phyloP scores from a whole-genome alignment of 1,140 invertebrate species.

The Microplitis demolitor region DNA sequence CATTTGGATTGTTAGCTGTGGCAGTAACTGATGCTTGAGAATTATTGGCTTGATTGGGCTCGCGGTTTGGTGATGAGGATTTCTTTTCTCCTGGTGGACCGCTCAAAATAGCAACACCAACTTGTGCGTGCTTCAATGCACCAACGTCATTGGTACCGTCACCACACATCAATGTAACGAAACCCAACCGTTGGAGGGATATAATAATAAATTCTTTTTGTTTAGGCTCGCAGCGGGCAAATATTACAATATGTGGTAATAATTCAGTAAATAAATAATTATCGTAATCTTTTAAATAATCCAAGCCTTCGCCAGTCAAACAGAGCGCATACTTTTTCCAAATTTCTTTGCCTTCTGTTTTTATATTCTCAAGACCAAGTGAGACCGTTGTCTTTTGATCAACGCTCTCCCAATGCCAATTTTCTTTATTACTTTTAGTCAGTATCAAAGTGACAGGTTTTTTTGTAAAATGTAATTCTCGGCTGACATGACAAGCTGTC shows the following conservation, averaged over 20 bases:
- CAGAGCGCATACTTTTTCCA: constrained; percentile 84
- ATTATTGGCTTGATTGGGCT: constrained; percentile 32
- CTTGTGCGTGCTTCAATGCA: constrained; percentile 98
- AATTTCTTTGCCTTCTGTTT: constrained; percentile 61
- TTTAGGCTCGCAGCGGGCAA: constrained; percentile 93
- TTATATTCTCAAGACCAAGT: constrained; percentile 60
- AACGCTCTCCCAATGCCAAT: constrained; percentile 84
- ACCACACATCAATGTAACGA: constrained; percentile 97
- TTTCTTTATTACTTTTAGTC: constrained; percentile 51
- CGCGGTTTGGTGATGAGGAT: constrained; percentile 45
- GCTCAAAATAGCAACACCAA: constrained; percentile 89
- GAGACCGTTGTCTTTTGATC: constrained; percentile 71
- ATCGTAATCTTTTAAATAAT: constrained; percentile 72
- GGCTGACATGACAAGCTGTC: constrained; percentile 98
- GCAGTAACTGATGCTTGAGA: constrained; percentile 1
- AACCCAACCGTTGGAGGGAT: constrained; percentile 85
- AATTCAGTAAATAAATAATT: constrained; percentile 71
- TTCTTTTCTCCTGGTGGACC: constrained; percentile 75
- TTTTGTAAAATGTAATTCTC: constrained; percentile 88
- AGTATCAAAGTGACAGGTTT: constrained; percentile 78
- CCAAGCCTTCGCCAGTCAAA: constrained; percentile 89
- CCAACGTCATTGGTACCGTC: constrained; percentile 99
- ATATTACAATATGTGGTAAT: constrained; percentile 86
- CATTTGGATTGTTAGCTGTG: constrained; percentile 22
- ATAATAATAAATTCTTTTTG: constrained; percentile 97